Evolutionary conservation across 2,113 vertebrate genomes (phyloP), one percentile per base, ranked within the genome.

Genomic region (Callopanchax toddi): DNA sequence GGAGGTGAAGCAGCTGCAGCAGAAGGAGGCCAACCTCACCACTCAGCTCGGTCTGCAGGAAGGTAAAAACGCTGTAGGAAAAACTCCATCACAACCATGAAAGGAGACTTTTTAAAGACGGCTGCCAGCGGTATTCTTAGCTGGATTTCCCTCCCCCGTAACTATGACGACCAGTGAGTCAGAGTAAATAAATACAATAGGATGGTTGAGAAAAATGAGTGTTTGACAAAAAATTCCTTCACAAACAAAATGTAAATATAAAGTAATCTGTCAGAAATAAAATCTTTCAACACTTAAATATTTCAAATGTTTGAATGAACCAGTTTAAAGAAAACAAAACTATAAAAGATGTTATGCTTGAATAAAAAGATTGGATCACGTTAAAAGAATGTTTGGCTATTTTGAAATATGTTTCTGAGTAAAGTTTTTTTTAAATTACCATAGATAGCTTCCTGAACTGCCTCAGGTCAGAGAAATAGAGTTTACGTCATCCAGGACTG

Each of bases 41-140:
- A 32, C 42, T n/a, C 58, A 60, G 65, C 49, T 89, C 39, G 0
- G 13, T 11, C 61, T 71, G 32, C 76, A 78, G 66, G 59, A 83
- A 86, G 91, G 91, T 92, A 29, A 29, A 51, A 87, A 66, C 22
- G 6, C 59, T 20, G 50, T 51, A 51, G 89, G 89, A 91, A 91
- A 90, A 83, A 65, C 66, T 53, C 23, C 62, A 46, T 84, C 78
- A 74, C 61, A 39, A 63, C 82, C 76, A 76, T 87, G 84, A 89
- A 90, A 87, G 87, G 85, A 84, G 52, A 66, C 78, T 76, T 71
- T 89, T 62, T 78, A 36, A 77, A 36, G 16, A 12, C 1, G 37
- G 64, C 32, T 60, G 37, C 42, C 54, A 18, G 4, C 1, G 5
- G 21, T 86, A 90, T 88, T 86, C 79, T 86, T 86, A 88, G 86